Evolutionary conservation across 2,888 invertebrate genomes (phyloP), one percentile per base, ranked within the genome.

Genomic region (Clistopyga incitator): DNA sequence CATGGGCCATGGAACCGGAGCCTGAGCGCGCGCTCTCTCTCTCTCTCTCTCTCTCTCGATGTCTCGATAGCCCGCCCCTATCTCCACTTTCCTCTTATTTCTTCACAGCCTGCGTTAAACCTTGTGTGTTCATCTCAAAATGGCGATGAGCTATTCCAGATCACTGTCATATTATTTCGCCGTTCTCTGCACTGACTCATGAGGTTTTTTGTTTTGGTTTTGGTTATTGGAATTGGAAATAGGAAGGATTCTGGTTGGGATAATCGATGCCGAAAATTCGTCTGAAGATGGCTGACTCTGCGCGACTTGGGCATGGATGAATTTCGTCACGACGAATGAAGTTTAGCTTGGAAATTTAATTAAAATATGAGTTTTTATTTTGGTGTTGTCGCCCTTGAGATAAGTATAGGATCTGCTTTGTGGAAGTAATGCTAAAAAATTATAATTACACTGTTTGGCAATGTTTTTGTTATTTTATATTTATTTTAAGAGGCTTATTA

Each of bases 41-140:
- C 50, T n/a, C 18, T 4, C 52, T 18, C 52, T 10, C 3, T 11
- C 52, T 54, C 61, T 8, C 64, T 20, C 64, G 64, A 38, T 64
- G 64, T 74, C 84, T 84, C 78, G 65, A 77, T 81, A 84, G 76
- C 84, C 85, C 85, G 82, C 85, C 84, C 82, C 78, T 79, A 71
- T 78, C 71, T 83, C 78, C 64, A 18, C 71, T 45, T 59, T 74
- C 78, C 50, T 79, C 61, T 68, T 64, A 34, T 72, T 68, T 84
- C 81, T 84, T 78, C 54, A 34, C 77, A 45, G 80, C 59, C 29
- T 76, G n/a, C 68, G 20, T 64, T 18, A 71, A 72, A 79, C 56
- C 71, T 23, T 52, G 20, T 61, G 64, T 54, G 42, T 70, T 75
- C 52, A 64, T 52, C 77, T 75, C 78, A 84, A 84, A 84, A 84